phyloP scores from a whole-genome alignment of 53 echinoderm and acorn worm genomes.

The Temnopleurus reevesii region DNA sequence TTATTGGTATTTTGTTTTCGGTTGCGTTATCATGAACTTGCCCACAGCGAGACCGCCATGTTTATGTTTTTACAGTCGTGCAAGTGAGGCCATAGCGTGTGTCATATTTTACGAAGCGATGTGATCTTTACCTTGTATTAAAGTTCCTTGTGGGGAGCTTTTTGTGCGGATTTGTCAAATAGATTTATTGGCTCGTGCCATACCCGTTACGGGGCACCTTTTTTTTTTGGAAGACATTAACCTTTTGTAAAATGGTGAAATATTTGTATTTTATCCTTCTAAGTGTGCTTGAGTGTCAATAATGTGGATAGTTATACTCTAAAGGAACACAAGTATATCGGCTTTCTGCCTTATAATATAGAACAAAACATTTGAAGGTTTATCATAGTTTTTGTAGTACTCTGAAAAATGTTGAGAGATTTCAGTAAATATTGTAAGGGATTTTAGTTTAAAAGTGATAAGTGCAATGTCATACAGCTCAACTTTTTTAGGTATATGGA shows the following conservation, averaged over 20 bases:
- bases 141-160: not conserved
- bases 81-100: not conserved
- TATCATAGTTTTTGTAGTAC: too few species aligned
- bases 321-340: not conserved
- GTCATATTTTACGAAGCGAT: not conserved
- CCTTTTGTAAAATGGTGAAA: not conserved
- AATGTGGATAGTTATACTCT: not conserved
- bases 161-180: not conserved
- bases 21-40: not conserved
- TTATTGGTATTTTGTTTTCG: conserved; percentile 16
- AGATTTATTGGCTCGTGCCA: not conserved
- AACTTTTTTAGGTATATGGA: not conserved
- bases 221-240: not conserved
- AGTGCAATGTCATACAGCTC: not conserved
- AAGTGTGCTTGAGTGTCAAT: not conserved
- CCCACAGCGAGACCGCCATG: not conserved
- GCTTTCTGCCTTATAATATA: not conserved
- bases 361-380: too few species aligned
- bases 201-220: not conserved
- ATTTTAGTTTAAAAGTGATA: not conserved
- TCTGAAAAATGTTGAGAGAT: too few species aligned
- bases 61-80: not conserved
- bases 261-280: too few species aligned
- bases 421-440: not conserved
- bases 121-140: not conserved